phyloP scores from a whole-genome alignment of 1,140 invertebrate genomes.

The silkworm (Bombyx mori) region DNA sequence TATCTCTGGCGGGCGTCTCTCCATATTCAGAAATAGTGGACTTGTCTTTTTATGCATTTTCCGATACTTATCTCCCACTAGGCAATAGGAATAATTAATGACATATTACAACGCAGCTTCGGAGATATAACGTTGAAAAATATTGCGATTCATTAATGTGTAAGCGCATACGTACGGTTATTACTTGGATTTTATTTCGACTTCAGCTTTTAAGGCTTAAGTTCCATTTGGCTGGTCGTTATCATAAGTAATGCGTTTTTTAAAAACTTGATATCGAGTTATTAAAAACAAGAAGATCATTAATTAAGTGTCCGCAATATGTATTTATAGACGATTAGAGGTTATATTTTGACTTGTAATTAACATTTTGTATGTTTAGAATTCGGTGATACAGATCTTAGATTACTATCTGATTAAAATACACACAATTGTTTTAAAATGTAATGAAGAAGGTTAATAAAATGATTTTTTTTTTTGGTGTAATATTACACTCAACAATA shows the following conservation, averaged over 20 bases:
- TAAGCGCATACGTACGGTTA: neutral
- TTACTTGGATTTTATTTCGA: constrained; percentile 1
- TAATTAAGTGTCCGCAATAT: too few species aligned
- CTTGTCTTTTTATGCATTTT: neutral
- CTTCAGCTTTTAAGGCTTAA: constrained; percentile 1
- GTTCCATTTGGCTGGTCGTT: constrained; percentile 1
- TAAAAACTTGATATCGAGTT: too few species aligned
- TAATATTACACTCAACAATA: too few species aligned
- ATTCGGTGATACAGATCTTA: too few species aligned
- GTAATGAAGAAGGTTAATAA: too few species aligned
- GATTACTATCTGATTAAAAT: too few species aligned
- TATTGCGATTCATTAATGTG: constrained; percentile 1
- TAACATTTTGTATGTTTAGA: too few species aligned
- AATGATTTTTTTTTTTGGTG: too few species aligned
- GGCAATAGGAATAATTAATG: constrained; percentile 4
- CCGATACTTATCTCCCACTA: neutral
- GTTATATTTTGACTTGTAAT: too few species aligned
- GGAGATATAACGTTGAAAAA: neutral
- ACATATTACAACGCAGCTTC: constrained; percentile 1
- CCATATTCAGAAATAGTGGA: neutral
- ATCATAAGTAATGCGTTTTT: constrained; percentile 1
- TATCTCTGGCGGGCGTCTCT: neutral
- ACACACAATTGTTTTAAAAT: too few species aligned
- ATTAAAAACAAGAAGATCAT: too few species aligned
- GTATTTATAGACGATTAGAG: too few species aligned